Evolutionary conservation across 2,113 vertebrate genomes (phyloP).

Genomic region (Potamarius usumacintae): DNA sequence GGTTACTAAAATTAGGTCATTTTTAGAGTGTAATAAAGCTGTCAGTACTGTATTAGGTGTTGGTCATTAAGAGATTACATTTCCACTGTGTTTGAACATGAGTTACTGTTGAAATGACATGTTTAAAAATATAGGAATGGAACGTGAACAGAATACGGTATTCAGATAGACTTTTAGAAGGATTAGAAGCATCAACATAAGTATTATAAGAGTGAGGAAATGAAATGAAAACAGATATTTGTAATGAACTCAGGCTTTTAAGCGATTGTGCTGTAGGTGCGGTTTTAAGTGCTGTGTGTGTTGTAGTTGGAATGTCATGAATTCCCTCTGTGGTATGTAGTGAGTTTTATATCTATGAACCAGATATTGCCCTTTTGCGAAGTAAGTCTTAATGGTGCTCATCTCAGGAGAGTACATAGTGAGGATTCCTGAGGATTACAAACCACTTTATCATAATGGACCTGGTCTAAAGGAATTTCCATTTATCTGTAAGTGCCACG

Average conservation of each 20-base stretch:
- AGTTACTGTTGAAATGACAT: too few species aligned
- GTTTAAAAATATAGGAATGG: too few species aligned
- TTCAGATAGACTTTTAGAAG: too few species aligned
- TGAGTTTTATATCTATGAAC: neutral
- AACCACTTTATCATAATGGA: conserved; percentile 16
- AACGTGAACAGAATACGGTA: too few species aligned
- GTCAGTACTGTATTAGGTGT: too few species aligned
- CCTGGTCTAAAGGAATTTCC: conserved; percentile 8
- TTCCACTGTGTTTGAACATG: too few species aligned
- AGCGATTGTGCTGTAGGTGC: neutral
- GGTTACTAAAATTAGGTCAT: too few species aligned
- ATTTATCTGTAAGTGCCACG: neutral
- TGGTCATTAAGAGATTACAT: too few species aligned
- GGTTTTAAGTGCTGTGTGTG: neutral
- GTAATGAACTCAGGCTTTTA: neutral
- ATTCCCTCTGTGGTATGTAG: neutral
- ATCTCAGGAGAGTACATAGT: neutral
- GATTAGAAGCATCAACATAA: too few species aligned
- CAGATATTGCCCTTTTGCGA: neutral
- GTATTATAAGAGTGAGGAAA: too few species aligned
- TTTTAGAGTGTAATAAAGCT: too few species aligned
- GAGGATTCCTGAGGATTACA: neutral
- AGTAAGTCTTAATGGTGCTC: neutral
- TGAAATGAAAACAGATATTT: neutral
- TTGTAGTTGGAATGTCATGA: neutral